Evolutionary conservation across 2,113 vertebrate species (phyloP), one percentile per base, ranked within the genome.

Genomic region (Narcine bancroftii): DNA sequence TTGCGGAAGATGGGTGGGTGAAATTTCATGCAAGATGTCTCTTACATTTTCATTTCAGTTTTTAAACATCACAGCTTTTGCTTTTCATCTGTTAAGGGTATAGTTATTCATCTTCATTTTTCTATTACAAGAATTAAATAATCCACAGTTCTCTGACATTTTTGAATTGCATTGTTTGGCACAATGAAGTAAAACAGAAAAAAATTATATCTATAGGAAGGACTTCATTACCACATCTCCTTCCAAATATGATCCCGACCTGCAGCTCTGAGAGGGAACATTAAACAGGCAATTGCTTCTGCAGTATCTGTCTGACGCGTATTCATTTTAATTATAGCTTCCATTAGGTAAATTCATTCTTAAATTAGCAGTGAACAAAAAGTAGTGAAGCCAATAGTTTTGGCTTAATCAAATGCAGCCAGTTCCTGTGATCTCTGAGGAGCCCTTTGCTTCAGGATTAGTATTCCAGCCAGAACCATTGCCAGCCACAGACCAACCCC

Each of bases 171-270:
- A 33, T 10, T 53, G n/a, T n/a, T 85, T 60, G 56, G 26, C 47
- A 56, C 50, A 85, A 85, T 85, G 50, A 85, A 15, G 19, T 85
- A 85, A 85, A 85, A 60, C 50, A 85, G 29, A 85, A 45, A 45
- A 47, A 24, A 47, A 79, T 53, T 85, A 33, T 56, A 85, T 56
- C 13, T 56, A 50, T 33, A 56, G 81, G 60, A 29, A 85, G 17
- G n/a, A 60, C 53, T 1, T 56, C 19, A n/a, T 60, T 6, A 85
- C 5, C 81, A 85, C 7, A 81, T 36, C 29, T 56, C 50, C 53
- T 85, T 81, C 47, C 24, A 81, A 47, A 50, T 81, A 81, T 81
- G 77, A 81, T 3, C 73, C 73, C 36, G 13, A 75, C 73, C 36
- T 17, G 2, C 33, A 6, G 15, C 81, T 56, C 81, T 85, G 11